These are phyloP conservation scores for Delia radicum DNA, from an alignment of 1,140 invertebrate genomes.

Conservation along the genomic window DNA sequence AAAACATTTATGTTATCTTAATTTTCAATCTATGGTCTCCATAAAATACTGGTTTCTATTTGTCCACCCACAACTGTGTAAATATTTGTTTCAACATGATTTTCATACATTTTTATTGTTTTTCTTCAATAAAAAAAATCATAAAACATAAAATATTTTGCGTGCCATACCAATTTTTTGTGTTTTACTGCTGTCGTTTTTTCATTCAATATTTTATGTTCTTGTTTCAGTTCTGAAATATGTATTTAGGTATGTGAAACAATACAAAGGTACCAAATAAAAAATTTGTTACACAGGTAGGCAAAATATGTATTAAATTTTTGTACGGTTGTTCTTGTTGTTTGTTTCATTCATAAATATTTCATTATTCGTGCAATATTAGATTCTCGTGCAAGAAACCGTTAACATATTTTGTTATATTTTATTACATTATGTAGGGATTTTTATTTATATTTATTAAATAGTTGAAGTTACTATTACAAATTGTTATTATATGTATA, in stretches of 20 bases:
- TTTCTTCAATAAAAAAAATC: conserved; percentile 5
- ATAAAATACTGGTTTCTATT: too few species aligned
- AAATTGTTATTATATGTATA: too few species aligned
- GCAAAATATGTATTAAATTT: not conserved
- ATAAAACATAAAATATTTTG: conserved; percentile 5
- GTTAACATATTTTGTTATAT: conserved; percentile 2
- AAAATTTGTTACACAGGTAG: not conserved
- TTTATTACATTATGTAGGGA: not conserved
- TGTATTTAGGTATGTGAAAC: not conserved
- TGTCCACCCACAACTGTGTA: too few species aligned
- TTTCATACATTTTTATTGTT: not conserved
- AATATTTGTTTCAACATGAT: too few species aligned
- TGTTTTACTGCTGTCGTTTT: not conserved
- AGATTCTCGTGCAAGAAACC: conserved; percentile 14
- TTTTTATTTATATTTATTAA: not conserved
- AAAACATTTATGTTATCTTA: too few species aligned
- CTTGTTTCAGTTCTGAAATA: not conserved
- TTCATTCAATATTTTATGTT: not conserved
- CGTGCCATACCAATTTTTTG: not conserved
- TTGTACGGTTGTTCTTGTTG: not conserved
- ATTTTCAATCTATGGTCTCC: too few species aligned
- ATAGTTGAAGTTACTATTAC: too few species aligned
- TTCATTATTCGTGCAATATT: conserved; percentile 16
- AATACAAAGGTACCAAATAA: not conserved
- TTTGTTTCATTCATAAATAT: not conserved